Percentiles rank a stretch among this genome's conserved stretches.
phyloP scores from a whole-genome alignment of 2,888 invertebrate species.

The Nemotelus pantherinus region DNA sequence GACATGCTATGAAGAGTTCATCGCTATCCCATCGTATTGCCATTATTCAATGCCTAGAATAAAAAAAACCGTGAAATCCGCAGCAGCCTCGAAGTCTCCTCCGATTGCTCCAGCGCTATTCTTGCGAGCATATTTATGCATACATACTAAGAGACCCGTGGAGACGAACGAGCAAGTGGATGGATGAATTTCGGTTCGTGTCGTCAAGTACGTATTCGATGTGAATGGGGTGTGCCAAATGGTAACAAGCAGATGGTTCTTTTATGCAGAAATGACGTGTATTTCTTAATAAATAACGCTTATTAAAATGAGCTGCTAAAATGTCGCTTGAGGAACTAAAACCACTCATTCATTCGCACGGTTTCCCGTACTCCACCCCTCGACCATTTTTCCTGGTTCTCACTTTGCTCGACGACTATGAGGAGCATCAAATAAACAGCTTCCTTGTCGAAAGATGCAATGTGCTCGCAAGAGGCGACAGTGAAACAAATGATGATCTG shows the following conservation, averaged over 20 bases:
- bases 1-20: slow-evolving; percentile 35
- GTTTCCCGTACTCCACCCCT: slow-evolving; percentile 3
- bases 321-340: slow-evolving; percentile 47
- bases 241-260: slow-evolving; percentile 44
- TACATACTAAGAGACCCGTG: slow-evolving; percentile 23
- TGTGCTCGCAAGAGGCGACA: slow-evolving; percentile 6
- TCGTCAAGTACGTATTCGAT: slow-evolving; percentile 34
- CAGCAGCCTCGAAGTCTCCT: slow-evolving; percentile 10
- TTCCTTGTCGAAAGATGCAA: slow-evolving; percentile 16
- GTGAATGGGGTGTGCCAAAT: slow-evolving; percentile 38
- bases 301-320: slow-evolving; percentile 48
- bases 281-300: slow-evolving; percentile 48
- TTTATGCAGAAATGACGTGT: slow-evolving; percentile 46
- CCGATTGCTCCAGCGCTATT: slow-evolving; percentile 1
- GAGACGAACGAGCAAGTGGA: slow-evolving; percentile 30
- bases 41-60: slow-evolving; percentile 1
- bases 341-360: slow-evolving; percentile 41
- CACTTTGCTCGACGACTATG: neutral
- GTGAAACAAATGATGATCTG: slow-evolving; percentile 3
- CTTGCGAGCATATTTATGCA: slow-evolving; percentile 27
- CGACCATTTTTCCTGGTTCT: neutral
- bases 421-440: neutral
- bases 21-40: slow-evolving; percentile 15
- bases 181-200: slow-evolving; percentile 37
- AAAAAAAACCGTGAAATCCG: slow-evolving; percentile 8